phyloP scores from a whole-genome alignment of 2,888 invertebrate species.

The Palloptera scutellata region DNA sequence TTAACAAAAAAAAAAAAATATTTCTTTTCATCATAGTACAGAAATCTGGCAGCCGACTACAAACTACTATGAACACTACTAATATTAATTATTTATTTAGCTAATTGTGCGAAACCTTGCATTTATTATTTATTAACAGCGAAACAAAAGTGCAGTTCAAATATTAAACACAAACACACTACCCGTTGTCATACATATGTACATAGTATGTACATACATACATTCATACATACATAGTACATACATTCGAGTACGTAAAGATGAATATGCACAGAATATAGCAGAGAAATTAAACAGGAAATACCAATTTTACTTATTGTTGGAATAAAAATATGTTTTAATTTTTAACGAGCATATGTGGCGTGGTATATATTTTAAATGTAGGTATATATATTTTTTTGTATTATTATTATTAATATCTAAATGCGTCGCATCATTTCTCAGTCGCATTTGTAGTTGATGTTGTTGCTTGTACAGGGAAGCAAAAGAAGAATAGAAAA shows the following conservation, averaged over 20 bases:
- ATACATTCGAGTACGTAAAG: no score
- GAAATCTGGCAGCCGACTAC: no score
- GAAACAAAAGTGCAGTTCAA: neutral
- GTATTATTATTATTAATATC: neutral
- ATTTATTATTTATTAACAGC: conserved; percentile 24
- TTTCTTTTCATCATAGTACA: no score
- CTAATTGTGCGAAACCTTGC: conserved; percentile 43
- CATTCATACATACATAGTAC: no score
- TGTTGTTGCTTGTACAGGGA: neutral
- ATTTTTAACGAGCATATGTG: neutral
- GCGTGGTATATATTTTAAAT: neutral
- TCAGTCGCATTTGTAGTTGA: no score
- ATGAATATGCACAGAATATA: no score
- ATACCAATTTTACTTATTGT: neutral
- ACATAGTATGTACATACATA: neutral
- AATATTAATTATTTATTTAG: conserved; percentile 40
- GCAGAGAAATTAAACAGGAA: conserved; percentile 1
- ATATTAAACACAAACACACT: no score
- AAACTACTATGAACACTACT: neutral
- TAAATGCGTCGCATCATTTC: no score
- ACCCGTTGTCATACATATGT: neutral
- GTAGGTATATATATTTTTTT: neutral
- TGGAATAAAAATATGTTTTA: conserved; percentile 2
- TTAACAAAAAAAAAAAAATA: no score
- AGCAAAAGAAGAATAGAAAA: neutral